These are phyloP conservation scores for Monochamus saltuarius DNA, from an alignment of 1,140 invertebrate genomes.

Conservation along the genomic window DNA sequence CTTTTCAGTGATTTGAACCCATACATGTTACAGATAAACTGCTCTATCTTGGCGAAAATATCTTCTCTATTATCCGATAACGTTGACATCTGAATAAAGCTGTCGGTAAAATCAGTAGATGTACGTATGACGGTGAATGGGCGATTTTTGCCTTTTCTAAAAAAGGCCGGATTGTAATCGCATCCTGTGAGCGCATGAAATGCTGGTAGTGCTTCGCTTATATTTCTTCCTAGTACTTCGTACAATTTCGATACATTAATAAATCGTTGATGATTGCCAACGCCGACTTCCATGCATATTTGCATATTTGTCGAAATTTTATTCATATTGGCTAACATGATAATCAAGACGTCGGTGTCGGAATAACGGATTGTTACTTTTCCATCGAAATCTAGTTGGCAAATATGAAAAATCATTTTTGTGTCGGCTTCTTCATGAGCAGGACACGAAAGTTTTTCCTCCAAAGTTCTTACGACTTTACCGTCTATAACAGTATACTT, in stretches of 20 bases:
- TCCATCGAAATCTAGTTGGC: constrained; percentile 27
- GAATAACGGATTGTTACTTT: constrained; percentile 30
- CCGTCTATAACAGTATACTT: constrained; percentile 6
- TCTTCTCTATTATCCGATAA: too few species aligned
- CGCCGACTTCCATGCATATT: too few species aligned
- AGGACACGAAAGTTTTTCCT: neutral
- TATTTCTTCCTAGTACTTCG: neutral
- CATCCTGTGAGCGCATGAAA: neutral
- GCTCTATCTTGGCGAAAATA: too few species aligned
- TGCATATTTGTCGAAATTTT: constrained; percentile 9
- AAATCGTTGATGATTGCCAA: constrained; percentile 24
- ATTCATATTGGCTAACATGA: constrained; percentile 41
- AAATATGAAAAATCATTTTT: constrained; percentile 42
- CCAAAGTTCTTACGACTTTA: constrained; percentile 30
- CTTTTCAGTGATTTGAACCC: too few species aligned
- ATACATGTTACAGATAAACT: too few species aligned
- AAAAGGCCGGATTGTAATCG: neutral
- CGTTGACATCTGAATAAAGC: too few species aligned
- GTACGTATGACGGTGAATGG: too few species aligned
- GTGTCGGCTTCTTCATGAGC: constrained; percentile 44
- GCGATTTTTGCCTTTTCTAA: neutral
- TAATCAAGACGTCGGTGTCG: constrained; percentile 39
- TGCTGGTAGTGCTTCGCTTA: neutral
- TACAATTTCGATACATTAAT: constrained; percentile 29
- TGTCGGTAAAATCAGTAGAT: too few species aligned